A percentile compares a stretch with the other conserved stretches of the same genome.
Evolutionary conservation across 2,113 vertebrate genomes (phyloP).

Genomic region (Nothobranchius furzeri): DNA sequence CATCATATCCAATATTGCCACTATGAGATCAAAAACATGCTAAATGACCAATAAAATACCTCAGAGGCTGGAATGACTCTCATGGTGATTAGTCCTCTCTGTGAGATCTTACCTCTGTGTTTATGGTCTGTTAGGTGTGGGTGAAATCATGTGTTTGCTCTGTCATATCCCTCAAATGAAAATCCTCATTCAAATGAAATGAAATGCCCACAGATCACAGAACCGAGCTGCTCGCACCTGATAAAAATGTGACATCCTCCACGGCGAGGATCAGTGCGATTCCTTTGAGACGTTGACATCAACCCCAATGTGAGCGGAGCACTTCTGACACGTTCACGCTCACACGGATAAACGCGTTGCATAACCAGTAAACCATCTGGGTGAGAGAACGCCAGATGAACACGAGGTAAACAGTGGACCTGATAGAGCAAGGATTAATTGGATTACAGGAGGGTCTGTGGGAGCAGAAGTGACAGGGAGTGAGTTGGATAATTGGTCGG

Average conservation of each 20-base stretch:
- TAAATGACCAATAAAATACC: background rate
- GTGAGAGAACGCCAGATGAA: constrained; percentile 42
- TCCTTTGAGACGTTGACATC: constrained; percentile 49
- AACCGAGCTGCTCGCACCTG: constrained; percentile 47
- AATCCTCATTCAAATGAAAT: constrained; percentile 33
- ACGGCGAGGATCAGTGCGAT: constrained; percentile 52
- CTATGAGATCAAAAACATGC: background rate
- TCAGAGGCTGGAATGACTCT: background rate
- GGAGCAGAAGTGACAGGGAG: constrained; percentile 20
- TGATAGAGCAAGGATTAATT: constrained; percentile 15
- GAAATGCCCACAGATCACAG: constrained; percentile 37
- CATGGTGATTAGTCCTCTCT: constrained; percentile 20
- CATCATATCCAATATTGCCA: background rate
- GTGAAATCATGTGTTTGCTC: constrained; percentile 36
- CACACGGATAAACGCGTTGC: constrained; percentile 53
- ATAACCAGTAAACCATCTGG: constrained; percentile 60
- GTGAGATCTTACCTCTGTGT: constrained; percentile 19
- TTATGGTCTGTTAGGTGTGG: constrained; percentile 11
- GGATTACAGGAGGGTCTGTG: constrained; percentile 28
- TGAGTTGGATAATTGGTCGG: constrained; percentile 37
- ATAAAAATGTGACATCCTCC: constrained; percentile 53
- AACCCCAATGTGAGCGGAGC: constrained; percentile 38
- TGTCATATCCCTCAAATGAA: constrained; percentile 45
- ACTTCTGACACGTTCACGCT: constrained; percentile 51
- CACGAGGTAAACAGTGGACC: constrained; percentile 31